Conservation (phyloP, 2,113 vertebrate species). For the Petrocephalus zakoni region DNA sequence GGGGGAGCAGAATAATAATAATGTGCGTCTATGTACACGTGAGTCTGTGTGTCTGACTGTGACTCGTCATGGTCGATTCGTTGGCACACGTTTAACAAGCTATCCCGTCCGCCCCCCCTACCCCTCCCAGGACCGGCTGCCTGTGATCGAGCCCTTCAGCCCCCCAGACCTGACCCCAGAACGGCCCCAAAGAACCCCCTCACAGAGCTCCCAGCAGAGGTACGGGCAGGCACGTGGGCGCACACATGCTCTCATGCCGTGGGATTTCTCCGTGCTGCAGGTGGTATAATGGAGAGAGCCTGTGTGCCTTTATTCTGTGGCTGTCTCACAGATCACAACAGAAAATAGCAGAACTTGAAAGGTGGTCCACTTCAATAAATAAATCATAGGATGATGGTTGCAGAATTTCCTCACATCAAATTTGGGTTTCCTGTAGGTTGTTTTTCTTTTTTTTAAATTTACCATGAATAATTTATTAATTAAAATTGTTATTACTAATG, state of each 20-base stretch:
- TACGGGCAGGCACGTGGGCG: slow-evolving; percentile 18
- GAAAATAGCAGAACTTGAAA: not conserved
- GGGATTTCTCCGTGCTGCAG: not conserved
- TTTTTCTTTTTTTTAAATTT: not conserved
- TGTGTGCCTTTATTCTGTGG: not conserved
- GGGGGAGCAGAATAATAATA: slow-evolving; percentile 17
- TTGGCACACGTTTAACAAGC: slow-evolving; percentile 20
- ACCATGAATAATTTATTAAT: not conserved
- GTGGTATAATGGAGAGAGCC: not conserved
- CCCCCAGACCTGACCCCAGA: slow-evolving; percentile 42
- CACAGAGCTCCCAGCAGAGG: slow-evolving; percentile 55
- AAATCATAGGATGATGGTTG: not conserved
- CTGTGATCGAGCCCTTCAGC: slow-evolving; percentile 42
- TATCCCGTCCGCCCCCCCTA: not conserved
- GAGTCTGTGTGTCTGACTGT: slow-evolving; percentile 13
- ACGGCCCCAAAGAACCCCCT: slow-evolving; percentile 38
- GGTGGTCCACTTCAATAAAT: not conserved
- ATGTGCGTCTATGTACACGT: not conserved
- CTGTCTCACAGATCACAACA: not conserved
- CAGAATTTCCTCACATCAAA: not conserved
- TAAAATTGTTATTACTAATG: not conserved
- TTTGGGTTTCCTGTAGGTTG: not conserved
- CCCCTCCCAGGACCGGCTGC: slow-evolving; percentile 45
- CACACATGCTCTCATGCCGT: not conserved
- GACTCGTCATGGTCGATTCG: slow-evolving; percentile 21